These are phyloP conservation scores for Drosophila kepulauana DNA, from an alignment of 1,140 invertebrate species.

Conservation along the genomic window DNA sequence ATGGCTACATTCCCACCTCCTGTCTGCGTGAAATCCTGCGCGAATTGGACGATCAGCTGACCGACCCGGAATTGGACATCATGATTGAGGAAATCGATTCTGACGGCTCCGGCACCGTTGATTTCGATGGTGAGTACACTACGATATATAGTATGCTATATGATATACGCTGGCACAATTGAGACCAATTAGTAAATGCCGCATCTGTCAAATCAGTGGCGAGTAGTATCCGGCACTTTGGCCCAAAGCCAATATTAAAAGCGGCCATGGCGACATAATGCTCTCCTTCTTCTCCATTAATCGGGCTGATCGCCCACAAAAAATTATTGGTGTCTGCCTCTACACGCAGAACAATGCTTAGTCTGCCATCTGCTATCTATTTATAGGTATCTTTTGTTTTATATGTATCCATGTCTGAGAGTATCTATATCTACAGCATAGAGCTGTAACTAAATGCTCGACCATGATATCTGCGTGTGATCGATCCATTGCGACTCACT, in stretches of 20 bases:
- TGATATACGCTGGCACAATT: neutral
- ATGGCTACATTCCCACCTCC: conserved; percentile 97
- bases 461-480: neutral
- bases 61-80: conserved; percentile 95
- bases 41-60: conserved; percentile 96
- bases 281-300: neutral
- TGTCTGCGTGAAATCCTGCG: conserved; percentile 96
- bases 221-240: conserved; percentile 28
- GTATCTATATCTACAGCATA: conserved; percentile 12
- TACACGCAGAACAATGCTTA: neutral
- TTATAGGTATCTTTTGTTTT: conserved; percentile 17
- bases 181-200: conserved; percentile 55
- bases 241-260: conserved; percentile 36
- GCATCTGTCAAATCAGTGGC: conserved; percentile 39
- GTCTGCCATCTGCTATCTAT: conserved; percentile 40
- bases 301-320: conserved; percentile 9
- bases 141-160: too few species aligned
- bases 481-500: conserved; percentile 12
- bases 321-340: neutral
- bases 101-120: conserved; percentile 92
- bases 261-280: conserved; percentile 32
- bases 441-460: conserved; percentile 11
- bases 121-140: conserved; percentile 88
- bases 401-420: conserved; percentile 15
- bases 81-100: conserved; percentile 99